These are phyloP conservation scores for Pteria penguin DNA, from an alignment of 2,888 invertebrate genomes.

Conservation along the genomic window DNA sequence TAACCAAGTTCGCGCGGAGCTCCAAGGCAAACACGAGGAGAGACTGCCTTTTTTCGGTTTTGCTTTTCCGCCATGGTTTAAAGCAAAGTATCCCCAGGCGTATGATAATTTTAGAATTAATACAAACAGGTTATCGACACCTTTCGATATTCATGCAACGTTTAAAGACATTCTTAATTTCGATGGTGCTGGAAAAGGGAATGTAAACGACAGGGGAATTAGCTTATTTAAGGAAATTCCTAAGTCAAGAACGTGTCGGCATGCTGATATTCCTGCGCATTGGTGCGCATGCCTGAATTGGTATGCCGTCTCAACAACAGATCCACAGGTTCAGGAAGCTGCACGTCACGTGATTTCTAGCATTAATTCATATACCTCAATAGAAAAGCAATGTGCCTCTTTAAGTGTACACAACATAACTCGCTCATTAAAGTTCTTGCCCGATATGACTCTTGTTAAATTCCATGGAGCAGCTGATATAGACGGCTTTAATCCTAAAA, in stretches of 20 bases:
- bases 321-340: slow-evolving; percentile 83
- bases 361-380: neutral
- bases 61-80: slow-evolving; percentile 68
- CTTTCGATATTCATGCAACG: slow-evolving; percentile 76
- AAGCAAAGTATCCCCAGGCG: slow-evolving; percentile 53
- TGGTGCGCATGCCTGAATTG: slow-evolving; percentile 81
- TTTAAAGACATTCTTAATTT: slow-evolving; percentile 73
- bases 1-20: slow-evolving; percentile 65
- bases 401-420: neutral
- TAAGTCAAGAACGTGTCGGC: slow-evolving; percentile 68
- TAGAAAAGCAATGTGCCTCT: neutral
- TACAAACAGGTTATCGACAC: slow-evolving; percentile 67
- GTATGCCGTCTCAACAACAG: slow-evolving; percentile 83
- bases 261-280: slow-evolving; percentile 69
- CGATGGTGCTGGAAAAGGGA: slow-evolving; percentile 29
- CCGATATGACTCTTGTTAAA: neutral
- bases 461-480: neutral
- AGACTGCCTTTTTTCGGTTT: slow-evolving; percentile 75
- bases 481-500: neutral
- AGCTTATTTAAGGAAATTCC: slow-evolving; percentile 71
- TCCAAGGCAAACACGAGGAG: slow-evolving; percentile 76
- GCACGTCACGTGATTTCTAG: slow-evolving; percentile 50
- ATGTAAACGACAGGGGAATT: slow-evolving; percentile 54
- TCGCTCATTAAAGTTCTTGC: neutral
- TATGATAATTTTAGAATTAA: slow-evolving; percentile 64